Evolutionary conservation across 2,888 invertebrate genomes (phyloP), one percentile per base, ranked within the genome.

Genomic region (Eupithecia pulchellata): DNA sequence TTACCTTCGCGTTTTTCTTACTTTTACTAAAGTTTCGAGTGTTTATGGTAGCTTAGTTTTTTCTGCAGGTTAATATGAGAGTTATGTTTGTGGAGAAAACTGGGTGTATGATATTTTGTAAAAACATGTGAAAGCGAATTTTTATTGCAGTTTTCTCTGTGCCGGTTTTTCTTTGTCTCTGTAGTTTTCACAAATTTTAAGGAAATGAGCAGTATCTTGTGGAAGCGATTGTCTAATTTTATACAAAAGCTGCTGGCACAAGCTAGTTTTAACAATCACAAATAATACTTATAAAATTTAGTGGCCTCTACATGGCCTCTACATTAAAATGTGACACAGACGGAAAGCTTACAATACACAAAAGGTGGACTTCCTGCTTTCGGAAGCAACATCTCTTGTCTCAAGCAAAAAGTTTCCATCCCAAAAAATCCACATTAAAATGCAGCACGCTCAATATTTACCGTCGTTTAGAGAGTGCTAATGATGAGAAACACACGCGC

Each of bases 401-500:
- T 47, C 42, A 47, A 47, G 9, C 20, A 47, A 47, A 47, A 25
- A 52, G 25, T 20, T 52, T 52, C 13, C 52, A 25, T 52, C 42
- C 17, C 34, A 61, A 27, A 55, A 62, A 30, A 29, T 64, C 60
- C 25, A 62, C 55, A 57, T 57, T 13, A 25, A 61, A 71, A 61
- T 55, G n/a, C 29, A 68, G 64, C 67, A 63, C n/a, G 69, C 42
- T 30, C 36, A 36, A 64, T 81, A 87, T 87, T 87, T 88, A 84
- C 84, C 79, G 78, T 81, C 77, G 74, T 88, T 89, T 88, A 89
- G 86, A 81, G 83, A 83, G 88, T 88, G 89, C 83, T 86, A 88
- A 89, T 82, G 88, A 89, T 85, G 84, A 80, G 84, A 73, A 82
- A 77, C 86, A 86, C 80, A 78, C 69, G 74, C 39, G 61, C 39